Evolutionary conservation across 2,888 invertebrate species (phyloP), one percentile per base, ranked within the genome.

Genomic region (Tuta absoluta): DNA sequence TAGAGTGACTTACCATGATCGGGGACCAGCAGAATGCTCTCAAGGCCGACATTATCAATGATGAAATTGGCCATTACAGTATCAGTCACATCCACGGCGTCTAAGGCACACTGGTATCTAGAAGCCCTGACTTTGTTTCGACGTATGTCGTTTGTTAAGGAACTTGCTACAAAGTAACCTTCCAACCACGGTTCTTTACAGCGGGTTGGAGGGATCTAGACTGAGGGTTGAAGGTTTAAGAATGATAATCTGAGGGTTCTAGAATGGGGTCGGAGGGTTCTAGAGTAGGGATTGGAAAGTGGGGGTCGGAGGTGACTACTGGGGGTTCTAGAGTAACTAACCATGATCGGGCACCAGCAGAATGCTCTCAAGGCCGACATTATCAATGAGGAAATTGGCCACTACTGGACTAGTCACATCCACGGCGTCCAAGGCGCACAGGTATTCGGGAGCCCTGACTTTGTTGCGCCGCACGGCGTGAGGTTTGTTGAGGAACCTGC

Each of bases 331-430:
- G n/a, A n/a, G n/a, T n/a, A 3, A 45, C 14, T 14, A 38, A 91
- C 91, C 86, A 45, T 93, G 93, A 3, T 93, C 93, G 1, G 95
- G 94, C 67, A 98, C 95, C 23, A 98, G 91, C 65, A 98, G 87
- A 33, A 97, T 93, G 59, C 92, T 92, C 87, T 98, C 98, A 61
- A 97, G 89, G 58, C 86, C 83, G 12, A 93, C 74, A 77, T 95
- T 95, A 90, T 98, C 98, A 64, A 98, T 95, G 37, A 98, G 92
- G 78, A 94, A 95, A 91, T 98, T 98, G 72, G 94, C 93, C 0
- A 98, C 94, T 14, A 96, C 93, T 0, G 95, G 93, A 88, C 98
- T 95, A 3, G 92, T 84, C 64, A 97, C 94, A 67, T 94, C 93
- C 64, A 98, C 92, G 66, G 95, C 92, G 75, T 97, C 94, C 62